Conservation (phyloP, 2,888 invertebrate genomes). For the Cephus runcator region DNA sequence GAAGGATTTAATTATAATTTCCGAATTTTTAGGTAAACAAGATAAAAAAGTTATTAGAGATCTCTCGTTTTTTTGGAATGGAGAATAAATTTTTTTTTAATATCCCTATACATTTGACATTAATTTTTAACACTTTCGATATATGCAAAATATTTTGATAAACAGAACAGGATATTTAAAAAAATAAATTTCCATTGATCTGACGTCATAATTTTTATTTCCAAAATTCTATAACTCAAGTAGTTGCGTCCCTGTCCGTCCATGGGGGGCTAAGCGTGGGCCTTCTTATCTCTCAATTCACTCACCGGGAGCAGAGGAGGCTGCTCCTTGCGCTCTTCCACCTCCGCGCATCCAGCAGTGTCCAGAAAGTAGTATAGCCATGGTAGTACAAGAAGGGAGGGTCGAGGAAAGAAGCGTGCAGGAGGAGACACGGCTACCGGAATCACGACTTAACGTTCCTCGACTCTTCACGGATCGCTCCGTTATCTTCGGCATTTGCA, state of each 20-base stretch:
- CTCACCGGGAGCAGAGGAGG: conserved; percentile 38
- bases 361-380: conserved; percentile 25
- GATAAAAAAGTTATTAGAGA: background rate
- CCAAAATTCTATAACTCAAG: background rate
- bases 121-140: background rate
- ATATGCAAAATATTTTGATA: background rate
- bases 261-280: conserved; percentile 48
- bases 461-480: conserved; percentile 59
- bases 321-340: background rate
- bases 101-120: background rate
- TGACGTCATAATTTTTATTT: background rate
- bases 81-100: background rate
- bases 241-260: conserved; percentile 41
- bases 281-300: conserved; percentile 62
- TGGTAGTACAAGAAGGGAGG: conserved; percentile 21
- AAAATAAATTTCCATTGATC: background rate
- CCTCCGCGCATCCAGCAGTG: conserved; percentile 14
- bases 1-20: background rate
- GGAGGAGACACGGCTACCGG: conserved; percentile 62
- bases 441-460: conserved; percentile 63
- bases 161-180: background rate
- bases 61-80: background rate
- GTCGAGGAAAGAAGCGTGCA: conserved; percentile 26
- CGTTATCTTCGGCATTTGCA: conserved; percentile 64
- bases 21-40: background rate